Base-by-base conservation (phyloP, 2,113 vertebrate species). In the Ceratotherium simum region DNA sequence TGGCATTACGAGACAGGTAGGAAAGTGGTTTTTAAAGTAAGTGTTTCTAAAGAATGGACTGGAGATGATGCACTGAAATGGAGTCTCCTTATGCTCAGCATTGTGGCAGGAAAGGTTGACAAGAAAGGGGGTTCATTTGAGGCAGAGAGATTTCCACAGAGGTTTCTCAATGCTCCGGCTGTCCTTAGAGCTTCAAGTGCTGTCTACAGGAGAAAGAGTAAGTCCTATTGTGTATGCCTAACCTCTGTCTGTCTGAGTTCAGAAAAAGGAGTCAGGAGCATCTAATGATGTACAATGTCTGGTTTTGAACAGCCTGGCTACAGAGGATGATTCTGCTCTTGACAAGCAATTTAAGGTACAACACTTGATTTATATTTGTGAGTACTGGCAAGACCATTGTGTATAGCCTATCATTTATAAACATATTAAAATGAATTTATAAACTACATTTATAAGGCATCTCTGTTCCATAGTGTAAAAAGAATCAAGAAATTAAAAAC, bases 1-100 rank as follows among this genome's bases (percentile, higher is more conserved):
- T 0, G 27, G 18, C 12, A 0, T 7, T 7, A 3, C 3, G 20
- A 29, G 33, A 2, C 2, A 4, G 29, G 23, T 0, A 2, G 39
- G 31, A 13, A 65, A 31, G n/a, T 29, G 21, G 29, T 18, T 10
- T 10, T 46, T 42, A 6, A 39, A 18, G 5, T 42, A 76, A 23
- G 36, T 36, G 29, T 56, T 46, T 46, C 12, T 16, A 20, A 33
- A 21, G 18, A 78, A 29, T 2, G 0, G 2, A 27, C 7, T 5
- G 5, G 25, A 18, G n/a, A 18, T 21, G 58, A 21, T 3, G 6
- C 11, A 5, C 39, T 6, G 39, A 25, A 1, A 0, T 10, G 9
- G 36, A 33, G 58, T 8, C 25, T 62, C 10, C 4, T 5, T 58
- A 3, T 39, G 70, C 14, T 5, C 0, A 0, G 72, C 4, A 14